Percentiles rank a stretch among this genome's conserved stretches.
These are phyloP conservation scores for Platygyra sinensis DNA, from an alignment of 64 coral and sea anemone species.

Conservation along the genomic window DNA sequence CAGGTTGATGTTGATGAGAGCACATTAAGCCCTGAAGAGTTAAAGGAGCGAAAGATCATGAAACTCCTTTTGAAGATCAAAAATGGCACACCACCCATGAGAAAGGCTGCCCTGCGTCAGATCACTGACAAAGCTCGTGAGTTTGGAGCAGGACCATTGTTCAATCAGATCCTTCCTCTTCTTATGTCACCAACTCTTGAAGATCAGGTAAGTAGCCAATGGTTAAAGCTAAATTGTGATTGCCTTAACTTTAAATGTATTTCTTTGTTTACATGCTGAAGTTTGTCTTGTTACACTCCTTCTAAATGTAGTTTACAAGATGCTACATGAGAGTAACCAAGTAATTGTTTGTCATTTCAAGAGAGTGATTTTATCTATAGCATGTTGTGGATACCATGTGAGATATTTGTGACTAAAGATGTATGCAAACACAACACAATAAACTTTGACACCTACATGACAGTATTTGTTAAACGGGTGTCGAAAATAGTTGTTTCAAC, in stretches of 20 bases:
- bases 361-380: too few species aligned
- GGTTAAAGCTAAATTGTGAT: not conserved
- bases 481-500: too few species aligned
- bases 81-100: conserved; percentile 99
- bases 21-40: conserved; percentile 90
- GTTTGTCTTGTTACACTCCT: too few species aligned
- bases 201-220: conserved; percentile 75
- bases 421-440: too few species aligned
- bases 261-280: too few species aligned
- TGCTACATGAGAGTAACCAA: too few species aligned
- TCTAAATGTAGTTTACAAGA: too few species aligned
- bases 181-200: conserved; percentile 98
- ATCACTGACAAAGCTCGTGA: conserved; percentile 99
- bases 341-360: too few species aligned
- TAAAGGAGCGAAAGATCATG: conserved; percentile 99
- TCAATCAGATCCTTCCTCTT: conserved; percentile 95
- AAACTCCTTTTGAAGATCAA: conserved; percentile 96
- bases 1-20: conserved; percentile 99
- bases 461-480: too few species aligned
- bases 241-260: not conserved
- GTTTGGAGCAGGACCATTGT: conserved; percentile 97
- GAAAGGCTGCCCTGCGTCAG: conserved; percentile 96
- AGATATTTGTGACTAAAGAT: too few species aligned
- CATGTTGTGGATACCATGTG: too few species aligned
- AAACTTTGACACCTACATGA: too few species aligned